Evolutionary conservation across 2,888 invertebrate species (phyloP).

Genomic region (Cephus runcator): DNA sequence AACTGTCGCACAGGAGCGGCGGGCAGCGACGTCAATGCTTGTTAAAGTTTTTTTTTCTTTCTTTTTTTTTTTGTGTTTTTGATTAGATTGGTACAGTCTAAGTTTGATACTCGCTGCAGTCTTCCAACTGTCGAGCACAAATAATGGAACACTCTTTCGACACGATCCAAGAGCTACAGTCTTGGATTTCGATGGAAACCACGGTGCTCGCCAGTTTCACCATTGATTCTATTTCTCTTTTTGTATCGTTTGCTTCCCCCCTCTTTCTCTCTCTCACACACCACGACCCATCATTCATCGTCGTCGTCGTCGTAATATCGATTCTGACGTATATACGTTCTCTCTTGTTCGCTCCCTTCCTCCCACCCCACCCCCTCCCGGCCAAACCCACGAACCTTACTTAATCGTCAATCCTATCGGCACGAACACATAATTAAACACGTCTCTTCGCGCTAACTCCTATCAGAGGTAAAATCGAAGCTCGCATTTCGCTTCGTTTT

Average conservation of each 20-base stretch:
- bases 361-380: background rate
- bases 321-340: background rate
- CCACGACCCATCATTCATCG: background rate
- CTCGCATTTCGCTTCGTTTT: background rate
- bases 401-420: background rate
- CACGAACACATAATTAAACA: background rate
- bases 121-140: slow-evolving; percentile 60
- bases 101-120: slow-evolving; percentile 65
- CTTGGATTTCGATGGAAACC: slow-evolving; percentile 35
- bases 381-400: background rate
- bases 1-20: slow-evolving; percentile 37
- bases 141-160: slow-evolving; percentile 57
- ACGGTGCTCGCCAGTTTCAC: slow-evolving; percentile 22
- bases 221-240: slow-evolving; percentile 15
- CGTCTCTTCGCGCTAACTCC: background rate
- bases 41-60: slow-evolving; percentile 43
- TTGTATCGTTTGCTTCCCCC: background rate
- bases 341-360: background rate
- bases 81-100: slow-evolving; percentile 66
- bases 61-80: slow-evolving; percentile 45
- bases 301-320: background rate
- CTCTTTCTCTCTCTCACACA: background rate
- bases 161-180: slow-evolving; percentile 45
- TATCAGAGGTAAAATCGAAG: background rate
- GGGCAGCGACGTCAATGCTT: slow-evolving; percentile 61